Percentiles rank a stretch among this genome's conserved stretches.
These are phyloP conservation scores for Indicator indicator DNA, from an alignment of 2,113 vertebrate species.

Conservation along the genomic window DNA sequence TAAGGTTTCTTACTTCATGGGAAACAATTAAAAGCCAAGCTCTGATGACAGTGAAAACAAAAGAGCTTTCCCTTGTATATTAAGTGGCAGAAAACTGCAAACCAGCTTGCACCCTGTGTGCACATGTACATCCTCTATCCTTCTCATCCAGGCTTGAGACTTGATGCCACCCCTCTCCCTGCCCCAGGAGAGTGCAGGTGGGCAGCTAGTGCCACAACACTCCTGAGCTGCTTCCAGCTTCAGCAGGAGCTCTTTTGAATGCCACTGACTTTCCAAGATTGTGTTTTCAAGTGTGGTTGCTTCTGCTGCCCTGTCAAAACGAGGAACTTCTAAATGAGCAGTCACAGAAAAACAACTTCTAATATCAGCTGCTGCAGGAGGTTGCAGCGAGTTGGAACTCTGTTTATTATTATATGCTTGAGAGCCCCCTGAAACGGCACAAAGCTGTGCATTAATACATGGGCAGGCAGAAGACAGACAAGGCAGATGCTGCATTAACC, in stretches of 20 bases:
- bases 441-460: slow-evolving; percentile 57
- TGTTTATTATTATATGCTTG: slow-evolving; percentile 59
- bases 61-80: not conserved
- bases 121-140: rapidly evolving
- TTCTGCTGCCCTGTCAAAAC: not conserved
- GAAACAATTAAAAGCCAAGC: not conserved
- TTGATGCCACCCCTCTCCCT: no score
- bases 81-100: not conserved
- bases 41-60: not conserved
- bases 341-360: slow-evolving; percentile 28
- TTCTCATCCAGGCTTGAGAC: not conserved
- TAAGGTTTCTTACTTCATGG: not conserved
- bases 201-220: not conserved
- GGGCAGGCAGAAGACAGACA: slow-evolving; percentile 59
- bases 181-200: not conserved
- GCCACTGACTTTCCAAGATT: not conserved
- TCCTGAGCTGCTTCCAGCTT: not conserved
- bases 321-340: slow-evolving; percentile 34
- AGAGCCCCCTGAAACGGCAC: not conserved
- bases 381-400: slow-evolving; percentile 54
- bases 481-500: slow-evolving; percentile 61
- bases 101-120: rapidly evolving
- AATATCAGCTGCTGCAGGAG: slow-evolving; percentile 64
- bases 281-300: not conserved
- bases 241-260: not conserved